Conservation (phyloP, 2,113 vertebrate genomes). For the Caloenas nicobarica region DNA sequence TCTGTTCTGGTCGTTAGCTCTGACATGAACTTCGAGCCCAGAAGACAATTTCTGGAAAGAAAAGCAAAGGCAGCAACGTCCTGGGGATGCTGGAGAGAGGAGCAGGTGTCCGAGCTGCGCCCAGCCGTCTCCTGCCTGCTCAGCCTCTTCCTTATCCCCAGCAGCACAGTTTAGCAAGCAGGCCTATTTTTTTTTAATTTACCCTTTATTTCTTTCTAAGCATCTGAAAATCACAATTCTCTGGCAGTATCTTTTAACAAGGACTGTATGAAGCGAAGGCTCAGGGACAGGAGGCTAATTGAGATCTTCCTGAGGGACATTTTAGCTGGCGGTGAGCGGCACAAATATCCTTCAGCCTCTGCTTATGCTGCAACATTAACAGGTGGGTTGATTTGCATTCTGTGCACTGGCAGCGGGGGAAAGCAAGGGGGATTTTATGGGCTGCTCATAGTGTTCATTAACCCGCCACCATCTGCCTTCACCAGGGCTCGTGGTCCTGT, state of each 20-base stretch:
- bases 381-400: neutral
- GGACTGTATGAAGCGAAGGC: neutral
- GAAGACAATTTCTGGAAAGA: neutral
- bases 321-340: neutral
- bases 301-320: neutral
- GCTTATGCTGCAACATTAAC: neutral
- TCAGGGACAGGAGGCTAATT: neutral
- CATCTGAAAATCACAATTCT: neutral
- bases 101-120: neutral
- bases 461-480: neutral
- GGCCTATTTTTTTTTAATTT: neutral
- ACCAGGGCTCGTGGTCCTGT: accelerated
- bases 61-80: accelerated
- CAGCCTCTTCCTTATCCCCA: neutral
- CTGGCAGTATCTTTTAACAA: neutral
- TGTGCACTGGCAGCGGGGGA: neutral
- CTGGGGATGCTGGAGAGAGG: neutral
- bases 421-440: neutral
- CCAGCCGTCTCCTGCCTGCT: neutral
- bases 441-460: neutral
- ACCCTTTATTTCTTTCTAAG: neutral
- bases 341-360: neutral
- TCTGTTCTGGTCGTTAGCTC: neutral
- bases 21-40: neutral
- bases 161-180: neutral